phyloP scores from a whole-genome alignment of 2,888 invertebrate genomes.

The Caenorhabditis zanzibari region DNA sequence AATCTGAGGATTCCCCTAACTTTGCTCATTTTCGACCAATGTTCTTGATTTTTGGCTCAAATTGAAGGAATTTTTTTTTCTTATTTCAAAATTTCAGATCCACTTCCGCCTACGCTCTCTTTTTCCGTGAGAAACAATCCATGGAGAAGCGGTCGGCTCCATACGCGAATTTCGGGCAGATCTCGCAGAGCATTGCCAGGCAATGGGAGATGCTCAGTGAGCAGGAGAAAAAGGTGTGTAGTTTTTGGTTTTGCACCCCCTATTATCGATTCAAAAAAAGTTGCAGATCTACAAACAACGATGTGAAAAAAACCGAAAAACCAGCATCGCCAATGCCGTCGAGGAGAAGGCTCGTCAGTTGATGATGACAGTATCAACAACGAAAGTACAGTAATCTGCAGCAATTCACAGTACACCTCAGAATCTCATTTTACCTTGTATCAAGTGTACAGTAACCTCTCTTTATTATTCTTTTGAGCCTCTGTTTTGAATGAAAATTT shows the following conservation, averaged over 20 bases:
- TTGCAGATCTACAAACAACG: conserved; percentile 52
- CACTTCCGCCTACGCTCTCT: conserved; percentile 60
- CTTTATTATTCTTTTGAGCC: no score
- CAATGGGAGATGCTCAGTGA: conserved; percentile 56
- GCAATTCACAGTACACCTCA: not conserved
- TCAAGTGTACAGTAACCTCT: no score
- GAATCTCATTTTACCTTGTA: no score
- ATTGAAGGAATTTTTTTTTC: not conserved
- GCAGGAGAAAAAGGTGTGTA: conserved; percentile 39
- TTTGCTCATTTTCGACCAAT: not conserved
- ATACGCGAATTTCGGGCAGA: conserved; percentile 43
- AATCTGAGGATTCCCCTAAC: not conserved
- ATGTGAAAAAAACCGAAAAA: conserved; percentile 53
- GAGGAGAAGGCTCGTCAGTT: conserved; percentile 46
- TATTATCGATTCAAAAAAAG: not conserved
- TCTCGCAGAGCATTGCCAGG: conserved; percentile 52
- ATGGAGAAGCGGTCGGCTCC: conserved; percentile 43
- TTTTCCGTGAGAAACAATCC: conserved; percentile 53
- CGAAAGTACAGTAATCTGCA: not conserved
- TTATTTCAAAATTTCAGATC: conserved; percentile 25
- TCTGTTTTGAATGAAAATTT: no score
- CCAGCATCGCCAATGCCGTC: conserved; percentile 53
- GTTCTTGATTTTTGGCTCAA: not conserved
- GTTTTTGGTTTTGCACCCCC: not conserved
- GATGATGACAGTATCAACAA: conserved; percentile 34